Percentiles rank a stretch among this genome's conserved stretches.
These are phyloP conservation scores for Epizoanthus rinbou DNA, from an alignment of 92 coral and sea anemone species.

Conservation along the genomic window DNA sequence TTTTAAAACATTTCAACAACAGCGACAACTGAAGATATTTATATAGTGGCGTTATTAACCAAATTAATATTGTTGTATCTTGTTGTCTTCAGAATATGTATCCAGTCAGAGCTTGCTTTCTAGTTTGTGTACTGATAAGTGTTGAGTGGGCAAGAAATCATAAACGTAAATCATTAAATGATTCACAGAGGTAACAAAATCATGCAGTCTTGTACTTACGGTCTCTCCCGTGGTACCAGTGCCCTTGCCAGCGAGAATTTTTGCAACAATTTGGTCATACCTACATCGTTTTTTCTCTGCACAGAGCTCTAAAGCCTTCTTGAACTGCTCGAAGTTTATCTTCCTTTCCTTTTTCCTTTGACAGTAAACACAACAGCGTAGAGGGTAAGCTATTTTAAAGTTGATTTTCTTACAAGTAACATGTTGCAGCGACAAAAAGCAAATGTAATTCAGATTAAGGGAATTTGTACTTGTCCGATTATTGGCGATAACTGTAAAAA, in stretches of 20 bases:
- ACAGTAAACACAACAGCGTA: not conserved
- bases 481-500: not conserved
- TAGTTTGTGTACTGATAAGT: not conserved
- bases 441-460: too few species aligned
- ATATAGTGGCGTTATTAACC: too few species aligned
- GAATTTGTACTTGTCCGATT: too few species aligned
- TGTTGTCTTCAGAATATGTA: too few species aligned
- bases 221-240: constrained; percentile 79
- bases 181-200: too few species aligned
- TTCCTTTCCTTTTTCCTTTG: constrained; percentile 88
- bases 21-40: too few species aligned
- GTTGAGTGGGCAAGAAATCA: not conserved
- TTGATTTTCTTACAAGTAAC: not conserved
- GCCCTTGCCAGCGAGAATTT: constrained; percentile 83
- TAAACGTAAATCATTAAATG: too few species aligned
- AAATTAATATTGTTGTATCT: too few species aligned
- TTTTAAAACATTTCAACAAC: too few species aligned
- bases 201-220: constrained; percentile 52
- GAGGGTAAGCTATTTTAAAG: not conserved
- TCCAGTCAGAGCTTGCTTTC: too few species aligned
- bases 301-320: constrained; percentile 71
- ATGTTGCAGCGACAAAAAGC: too few species aligned
- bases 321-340: constrained; percentile 73
- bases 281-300: constrained; percentile 73
- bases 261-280: constrained; percentile 59